Percentiles rank a stretch among this genome's conserved stretches.
These are phyloP conservation scores for Aquatica leii DNA, from an alignment of 2,888 invertebrate species.

Conservation along the genomic window DNA sequence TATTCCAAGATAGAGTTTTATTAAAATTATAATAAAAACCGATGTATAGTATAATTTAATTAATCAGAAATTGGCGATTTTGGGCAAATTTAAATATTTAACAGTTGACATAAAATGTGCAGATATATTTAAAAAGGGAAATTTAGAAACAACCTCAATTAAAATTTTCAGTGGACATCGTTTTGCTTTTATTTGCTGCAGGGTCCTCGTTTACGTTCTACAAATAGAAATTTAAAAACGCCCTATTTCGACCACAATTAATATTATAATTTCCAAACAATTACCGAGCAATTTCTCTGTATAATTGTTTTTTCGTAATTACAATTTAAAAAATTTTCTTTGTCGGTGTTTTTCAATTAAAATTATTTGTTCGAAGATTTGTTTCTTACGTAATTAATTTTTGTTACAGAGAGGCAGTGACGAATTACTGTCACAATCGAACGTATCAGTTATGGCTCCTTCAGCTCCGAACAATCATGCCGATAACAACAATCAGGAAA, in stretches of 20 bases:
- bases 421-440: conserved; percentile 95
- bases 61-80: no score
- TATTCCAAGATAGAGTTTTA: no score
- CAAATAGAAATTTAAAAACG: no score
- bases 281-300: conserved; percentile 62
- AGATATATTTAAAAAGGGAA: no score
- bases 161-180: no score
- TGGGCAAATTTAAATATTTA: no score
- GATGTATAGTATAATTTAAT: no score
- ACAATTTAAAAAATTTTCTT: conserved; percentile 27
- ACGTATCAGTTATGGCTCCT: conserved; percentile 92
- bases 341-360: conserved; percentile 29
- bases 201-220: no score
- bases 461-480: conserved; percentile 79
- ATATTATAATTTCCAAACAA: conserved; percentile 62
- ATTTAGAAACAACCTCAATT: no score
- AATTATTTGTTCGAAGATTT: conserved; percentile 24
- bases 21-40: no score
- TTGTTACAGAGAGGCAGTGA: conserved; percentile 92
- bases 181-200: no score
- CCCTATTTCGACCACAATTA: conserved; percentile 57
- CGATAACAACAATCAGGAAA: conserved; percentile 92
- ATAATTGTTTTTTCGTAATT: conserved; percentile 61
- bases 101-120: no score
- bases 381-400: conserved; percentile 41